A percentile compares a stretch with the other conserved stretches of the same genome.
These are phyloP conservation scores for Spodoptera exigua DNA, from an alignment of 2,888 invertebrate species.

Conservation along the genomic window DNA sequence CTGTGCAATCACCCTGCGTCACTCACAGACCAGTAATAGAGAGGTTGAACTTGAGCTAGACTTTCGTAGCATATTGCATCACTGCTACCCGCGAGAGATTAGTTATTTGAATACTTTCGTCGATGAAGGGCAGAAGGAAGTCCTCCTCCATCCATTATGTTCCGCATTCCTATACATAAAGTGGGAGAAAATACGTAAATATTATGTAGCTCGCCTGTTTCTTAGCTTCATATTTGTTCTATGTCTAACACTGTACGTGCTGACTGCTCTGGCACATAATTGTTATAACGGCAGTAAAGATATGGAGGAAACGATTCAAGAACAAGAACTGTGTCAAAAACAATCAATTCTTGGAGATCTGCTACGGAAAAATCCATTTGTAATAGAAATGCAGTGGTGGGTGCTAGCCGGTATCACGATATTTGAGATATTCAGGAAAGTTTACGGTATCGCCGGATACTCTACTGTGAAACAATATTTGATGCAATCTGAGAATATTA, in stretches of 20 bases:
- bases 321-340: slow-evolving; percentile 93
- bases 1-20: slow-evolving; percentile 93
- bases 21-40: slow-evolving; percentile 93
- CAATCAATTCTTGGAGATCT: slow-evolving; percentile 94
- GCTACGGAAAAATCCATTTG: slow-evolving; percentile 92
- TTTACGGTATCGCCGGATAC: slow-evolving; percentile 95
- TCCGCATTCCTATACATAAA: slow-evolving; percentile 96
- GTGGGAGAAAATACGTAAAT: slow-evolving; percentile 97
- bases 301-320: slow-evolving; percentile 92
- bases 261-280: slow-evolving; percentile 95
- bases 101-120: slow-evolving; percentile 96
- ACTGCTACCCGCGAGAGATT: slow-evolving; percentile 95
- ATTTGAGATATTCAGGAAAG: slow-evolving; percentile 94
- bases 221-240: slow-evolving; percentile 94
- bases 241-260: slow-evolving; percentile 94
- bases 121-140: slow-evolving; percentile 96
- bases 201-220: slow-evolving; percentile 94
- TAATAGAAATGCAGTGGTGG: slow-evolving; percentile 96
- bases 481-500: slow-evolving; percentile 95
- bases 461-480: slow-evolving; percentile 94
- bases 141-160: slow-evolving; percentile 95
- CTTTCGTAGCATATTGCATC: slow-evolving; percentile 94
- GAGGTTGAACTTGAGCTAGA: slow-evolving; percentile 95
- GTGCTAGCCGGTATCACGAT: slow-evolving; percentile 93
- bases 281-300: slow-evolving; percentile 95